Conservation (phyloP, 2,888 invertebrate species). For the Pseudanteris insignis region DNA sequence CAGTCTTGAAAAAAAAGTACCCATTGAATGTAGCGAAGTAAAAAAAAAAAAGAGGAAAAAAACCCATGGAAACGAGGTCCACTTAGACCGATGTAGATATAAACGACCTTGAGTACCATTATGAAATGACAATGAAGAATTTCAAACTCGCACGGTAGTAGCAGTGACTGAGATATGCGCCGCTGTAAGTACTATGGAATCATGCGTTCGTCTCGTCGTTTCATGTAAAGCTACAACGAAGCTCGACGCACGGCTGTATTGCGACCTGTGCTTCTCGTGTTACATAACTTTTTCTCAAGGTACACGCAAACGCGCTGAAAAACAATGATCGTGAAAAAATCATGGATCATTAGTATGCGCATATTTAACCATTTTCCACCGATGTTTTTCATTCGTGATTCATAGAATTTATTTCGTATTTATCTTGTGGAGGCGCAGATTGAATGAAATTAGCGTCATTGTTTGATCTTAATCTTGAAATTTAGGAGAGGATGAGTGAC, state of each 20-base stretch:
- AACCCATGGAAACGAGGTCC: neutral
- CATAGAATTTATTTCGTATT: slow-evolving; percentile 5
- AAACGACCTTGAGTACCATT: slow-evolving; percentile 12
- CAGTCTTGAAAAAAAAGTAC: too few species aligned
- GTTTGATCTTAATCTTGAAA: slow-evolving; percentile 19
- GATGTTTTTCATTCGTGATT: slow-evolving; percentile 13
- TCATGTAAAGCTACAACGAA: slow-evolving; percentile 12
- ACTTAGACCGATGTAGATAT: slow-evolving; percentile 2
- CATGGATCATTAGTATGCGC: slow-evolving; percentile 20
- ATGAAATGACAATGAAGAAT: slow-evolving; percentile 15
- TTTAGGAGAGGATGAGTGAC: slow-evolving; percentile 1
- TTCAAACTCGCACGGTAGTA: slow-evolving; percentile 25
- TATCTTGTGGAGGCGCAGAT: slow-evolving; percentile 3
- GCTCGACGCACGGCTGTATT: slow-evolving; percentile 17
- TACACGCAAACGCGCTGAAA: neutral
- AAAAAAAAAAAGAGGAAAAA: neutral
- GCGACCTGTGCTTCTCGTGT: slow-evolving; percentile 11
- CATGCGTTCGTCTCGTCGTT: slow-evolving; percentile 16
- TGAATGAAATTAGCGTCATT: slow-evolving; percentile 11
- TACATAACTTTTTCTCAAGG: slow-evolving; percentile 14
- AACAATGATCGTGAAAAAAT: slow-evolving; percentile 11
- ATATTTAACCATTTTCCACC: slow-evolving; percentile 22
- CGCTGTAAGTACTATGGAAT: slow-evolving; percentile 22
- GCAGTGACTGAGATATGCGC: slow-evolving; percentile 19
- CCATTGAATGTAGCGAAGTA: neutral